These are phyloP conservation scores for Desoria tigrina DNA, from an alignment of 2,888 invertebrate species.

Conservation along the genomic window DNA sequence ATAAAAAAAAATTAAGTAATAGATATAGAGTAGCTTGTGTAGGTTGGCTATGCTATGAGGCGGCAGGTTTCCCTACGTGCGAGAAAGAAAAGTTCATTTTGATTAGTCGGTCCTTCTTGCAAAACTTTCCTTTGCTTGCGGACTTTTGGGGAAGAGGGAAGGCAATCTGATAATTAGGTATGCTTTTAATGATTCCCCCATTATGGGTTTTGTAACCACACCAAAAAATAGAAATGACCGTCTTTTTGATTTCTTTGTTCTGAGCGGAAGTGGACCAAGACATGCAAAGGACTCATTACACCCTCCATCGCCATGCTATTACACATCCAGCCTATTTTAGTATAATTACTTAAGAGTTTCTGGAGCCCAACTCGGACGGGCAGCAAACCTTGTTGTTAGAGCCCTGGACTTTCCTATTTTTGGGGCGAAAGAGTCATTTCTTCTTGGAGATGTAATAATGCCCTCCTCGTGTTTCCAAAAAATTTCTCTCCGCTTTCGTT, in stretches of 20 bases:
- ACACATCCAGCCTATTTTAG: slow-evolving; percentile 53
- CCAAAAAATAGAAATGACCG: slow-evolving; percentile 50
- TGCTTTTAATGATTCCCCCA: slow-evolving; percentile 54
- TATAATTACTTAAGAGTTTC: slow-evolving; percentile 52
- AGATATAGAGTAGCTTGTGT: too few species aligned
- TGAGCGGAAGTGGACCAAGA: slow-evolving; percentile 51
- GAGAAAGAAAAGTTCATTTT: slow-evolving; percentile 36
- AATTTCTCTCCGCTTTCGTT: slow-evolving; percentile 1
- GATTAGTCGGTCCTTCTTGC: slow-evolving; percentile 1
- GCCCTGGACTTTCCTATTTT: not conserved
- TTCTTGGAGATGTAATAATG: slow-evolving; percentile 11
- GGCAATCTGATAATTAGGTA: slow-evolving; percentile 53
- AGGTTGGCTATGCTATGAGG: too few species aligned
- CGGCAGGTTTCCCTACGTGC: not conserved
- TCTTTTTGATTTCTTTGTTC: slow-evolving; percentile 52
- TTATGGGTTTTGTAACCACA: slow-evolving; percentile 42
- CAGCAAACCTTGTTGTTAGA: not conserved
- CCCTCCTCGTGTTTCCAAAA: slow-evolving; percentile 24
- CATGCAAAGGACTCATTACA: slow-evolving; percentile 54
- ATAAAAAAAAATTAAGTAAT: too few species aligned
- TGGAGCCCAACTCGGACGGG: slow-evolving; percentile 1
- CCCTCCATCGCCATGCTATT: slow-evolving; percentile 47
- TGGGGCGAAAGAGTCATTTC: not conserved
- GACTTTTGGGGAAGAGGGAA: slow-evolving; percentile 8
- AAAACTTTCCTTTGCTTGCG: slow-evolving; percentile 10